Base-by-base conservation (phyloP, 1,140 invertebrate genomes). In the Zeugodacus cucurbitae region DNA sequence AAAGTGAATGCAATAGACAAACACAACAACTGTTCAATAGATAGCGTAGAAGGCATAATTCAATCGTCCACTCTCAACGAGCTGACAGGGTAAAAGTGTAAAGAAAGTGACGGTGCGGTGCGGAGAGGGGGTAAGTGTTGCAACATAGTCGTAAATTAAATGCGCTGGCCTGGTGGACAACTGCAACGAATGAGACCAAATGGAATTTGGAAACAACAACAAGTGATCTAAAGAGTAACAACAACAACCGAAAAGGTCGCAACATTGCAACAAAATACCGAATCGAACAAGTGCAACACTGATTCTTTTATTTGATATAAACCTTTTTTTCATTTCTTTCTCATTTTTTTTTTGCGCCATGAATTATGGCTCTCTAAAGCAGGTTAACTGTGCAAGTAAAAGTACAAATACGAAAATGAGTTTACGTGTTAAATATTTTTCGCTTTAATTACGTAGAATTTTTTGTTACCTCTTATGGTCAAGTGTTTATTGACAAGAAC, bases 61-160 rank as follows among this genome's bases (percentile, higher is more conserved):
- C 37, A 82, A 82, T n/a, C 41, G 34, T 74, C 20, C 11, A 37
- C 5, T 74, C 29, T 22, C n/a, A 64, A 6, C 29, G 4, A 5
- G 0, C 7, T 26, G 29, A 14, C 64, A 34, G 10, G 26, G 26
- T 32, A 34, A 67, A 62, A 17, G 17, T 62, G 26, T 17, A n/a
- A 22, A 74, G 70, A 74, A 74, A 74, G 70, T 74, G 34, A 44
- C 32, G 34, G 20, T 37, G n/a, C 3, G 10, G 41, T 1, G n/a
- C 41, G 29, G 74, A 26, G 8, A 34, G n/a, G 44, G 74, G 74
- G 41, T 82, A 54, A 82, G 11, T 82, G 74, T 82, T 54, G 74
- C 74, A 48, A 48, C 41, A 82, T 11, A 82, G 74, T 82, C 74
- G 41, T 82, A 82, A 82, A 82, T 82, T 48, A 48, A 82, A 82